phyloP scores from a whole-genome alignment of 2,797 vertebrate species.

The Sciurus carolinensis region DNA sequence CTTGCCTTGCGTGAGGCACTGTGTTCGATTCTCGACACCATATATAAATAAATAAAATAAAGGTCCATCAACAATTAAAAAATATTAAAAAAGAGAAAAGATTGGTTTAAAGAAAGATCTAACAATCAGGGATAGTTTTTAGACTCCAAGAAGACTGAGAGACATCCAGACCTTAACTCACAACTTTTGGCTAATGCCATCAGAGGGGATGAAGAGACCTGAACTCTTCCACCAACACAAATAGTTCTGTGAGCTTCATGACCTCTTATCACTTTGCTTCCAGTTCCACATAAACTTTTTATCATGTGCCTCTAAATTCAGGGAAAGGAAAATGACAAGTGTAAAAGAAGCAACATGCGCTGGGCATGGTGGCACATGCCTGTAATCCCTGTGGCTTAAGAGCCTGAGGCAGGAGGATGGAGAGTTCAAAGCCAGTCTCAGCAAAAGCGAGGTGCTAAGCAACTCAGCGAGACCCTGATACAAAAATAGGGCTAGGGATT shows the following conservation, averaged over 20 bases:
- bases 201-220: not conserved
- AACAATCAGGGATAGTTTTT: not conserved
- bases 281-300: not conserved
- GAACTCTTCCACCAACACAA: not conserved
- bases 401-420: too few species aligned
- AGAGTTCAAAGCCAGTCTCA: too few species aligned
- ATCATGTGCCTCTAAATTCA: not conserved
- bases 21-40: too few species aligned
- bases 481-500: too few species aligned
- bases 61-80: too few species aligned
- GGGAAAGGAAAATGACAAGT: not conserved
- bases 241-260: not conserved
- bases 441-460: too few species aligned
- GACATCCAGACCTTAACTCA: not conserved
- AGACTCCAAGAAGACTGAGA: not conserved
- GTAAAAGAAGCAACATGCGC: not conserved
- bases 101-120: not conserved
- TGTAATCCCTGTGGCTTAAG: too few species aligned
- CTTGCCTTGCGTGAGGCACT: too few species aligned
- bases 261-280: not conserved
- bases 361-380: too few species aligned
- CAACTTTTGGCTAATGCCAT: not conserved
- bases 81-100: not conserved
- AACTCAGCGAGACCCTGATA: too few species aligned
- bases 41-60: too few species aligned